Evolutionary conservation across 2,888 invertebrate genomes (phyloP).

Genomic region (Podotricha telesiphe): DNA sequence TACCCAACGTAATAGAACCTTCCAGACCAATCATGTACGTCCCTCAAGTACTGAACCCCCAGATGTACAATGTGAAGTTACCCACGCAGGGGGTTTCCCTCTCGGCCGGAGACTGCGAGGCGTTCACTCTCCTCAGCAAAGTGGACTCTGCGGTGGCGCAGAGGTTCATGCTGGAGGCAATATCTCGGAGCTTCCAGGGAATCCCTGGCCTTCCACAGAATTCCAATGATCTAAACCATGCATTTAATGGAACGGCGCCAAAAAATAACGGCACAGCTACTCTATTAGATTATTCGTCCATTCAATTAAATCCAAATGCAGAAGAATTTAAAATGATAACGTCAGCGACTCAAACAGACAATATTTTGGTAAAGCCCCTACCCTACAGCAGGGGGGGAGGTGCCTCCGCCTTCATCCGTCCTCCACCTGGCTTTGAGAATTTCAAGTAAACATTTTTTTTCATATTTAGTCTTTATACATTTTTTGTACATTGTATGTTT

Average conservation of each 20-base stretch:
- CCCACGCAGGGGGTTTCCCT: conserved; percentile 49
- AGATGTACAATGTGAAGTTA: too few species aligned
- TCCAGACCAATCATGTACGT: not conserved
- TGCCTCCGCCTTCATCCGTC: not conserved
- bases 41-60: not conserved
- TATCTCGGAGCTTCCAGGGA: conserved; percentile 43
- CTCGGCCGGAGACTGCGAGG: conserved; percentile 57
- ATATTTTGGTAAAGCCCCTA: not conserved
- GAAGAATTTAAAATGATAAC: not conserved
- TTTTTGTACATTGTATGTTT: not conserved
- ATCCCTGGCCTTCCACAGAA: not conserved
- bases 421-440: conserved; percentile 2
- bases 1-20: not conserved
- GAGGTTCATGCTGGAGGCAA: conserved; percentile 59
- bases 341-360: not conserved
- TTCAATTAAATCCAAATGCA: conserved; percentile 3
- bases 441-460: not conserved
- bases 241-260: not conserved
- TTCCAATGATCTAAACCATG: not conserved
- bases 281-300: conserved; percentile 3
- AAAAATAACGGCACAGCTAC: not conserved
- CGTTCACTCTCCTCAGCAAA: conserved; percentile 55
- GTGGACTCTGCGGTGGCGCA: conserved; percentile 60
- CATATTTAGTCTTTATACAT: not conserved
- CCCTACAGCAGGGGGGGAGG: too few species aligned